Percentiles rank a stretch among this genome's conserved stretches.
These are phyloP conservation scores for Tretioscincus oriximinensis DNA, from an alignment of 2,113 vertebrate genomes.

Conservation along the genomic window DNA sequence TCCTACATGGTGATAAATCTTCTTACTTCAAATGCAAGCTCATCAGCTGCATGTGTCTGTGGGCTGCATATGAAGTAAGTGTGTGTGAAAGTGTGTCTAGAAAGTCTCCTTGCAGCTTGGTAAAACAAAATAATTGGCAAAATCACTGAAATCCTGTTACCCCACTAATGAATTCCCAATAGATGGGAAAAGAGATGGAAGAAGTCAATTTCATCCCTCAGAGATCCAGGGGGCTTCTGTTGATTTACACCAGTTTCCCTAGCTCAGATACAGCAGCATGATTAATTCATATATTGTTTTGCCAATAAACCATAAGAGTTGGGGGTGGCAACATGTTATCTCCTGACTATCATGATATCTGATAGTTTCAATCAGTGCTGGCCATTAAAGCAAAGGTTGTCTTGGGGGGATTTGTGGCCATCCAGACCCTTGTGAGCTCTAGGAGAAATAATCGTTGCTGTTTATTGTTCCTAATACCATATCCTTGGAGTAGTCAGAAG, in stretches of 20 bases:
- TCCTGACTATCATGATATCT: slow-evolving; percentile 6
- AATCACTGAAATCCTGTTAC: slow-evolving; percentile 28
- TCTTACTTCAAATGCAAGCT: slow-evolving; percentile 9
- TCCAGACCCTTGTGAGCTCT: neutral
- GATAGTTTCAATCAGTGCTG: neutral
- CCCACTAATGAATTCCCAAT: neutral
- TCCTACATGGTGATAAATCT: neutral
- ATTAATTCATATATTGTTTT: slow-evolving; percentile 8
- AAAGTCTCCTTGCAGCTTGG: neutral
- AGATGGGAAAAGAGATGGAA: slow-evolving; percentile 19
- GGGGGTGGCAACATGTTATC: neutral
- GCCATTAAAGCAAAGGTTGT: neutral
- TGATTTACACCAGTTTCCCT: slow-evolving; percentile 7
- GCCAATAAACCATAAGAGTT: slow-evolving; percentile 11
- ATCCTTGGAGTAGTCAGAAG: neutral
- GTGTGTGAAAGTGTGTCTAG: neutral
- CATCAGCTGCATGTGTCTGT: neutral
- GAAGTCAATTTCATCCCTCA: neutral
- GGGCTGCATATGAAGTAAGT: neutral
- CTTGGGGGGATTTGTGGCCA: neutral
- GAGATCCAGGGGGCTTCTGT: slow-evolving; percentile 6
- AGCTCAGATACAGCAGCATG: neutral
- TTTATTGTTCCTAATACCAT: neutral
- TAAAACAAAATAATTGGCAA: slow-evolving; percentile 31
- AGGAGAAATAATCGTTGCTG: neutral